phyloP scores from a whole-genome alignment of 1,140 invertebrate genomes.

The Papilio aristodemus region DNA sequence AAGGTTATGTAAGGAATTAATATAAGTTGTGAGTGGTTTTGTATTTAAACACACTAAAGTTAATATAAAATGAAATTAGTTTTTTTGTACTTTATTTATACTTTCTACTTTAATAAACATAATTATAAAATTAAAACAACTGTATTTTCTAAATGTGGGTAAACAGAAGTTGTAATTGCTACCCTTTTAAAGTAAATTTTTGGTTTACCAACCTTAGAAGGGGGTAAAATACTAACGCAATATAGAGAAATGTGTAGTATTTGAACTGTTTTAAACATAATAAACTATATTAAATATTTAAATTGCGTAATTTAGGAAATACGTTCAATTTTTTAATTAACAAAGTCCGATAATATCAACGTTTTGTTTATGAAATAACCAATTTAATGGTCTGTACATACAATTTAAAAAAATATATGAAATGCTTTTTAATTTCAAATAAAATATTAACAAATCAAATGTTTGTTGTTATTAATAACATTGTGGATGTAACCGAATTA shows the following conservation, averaged over 20 bases:
- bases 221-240: too few species aligned
- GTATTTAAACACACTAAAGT: slow-evolving; percentile 26
- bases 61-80: neutral
- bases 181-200: too few species aligned
- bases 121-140: neutral
- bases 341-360: too few species aligned
- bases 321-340: too few species aligned
- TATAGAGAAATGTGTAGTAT: too few species aligned
- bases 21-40: slow-evolving; percentile 21
- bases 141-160: neutral
- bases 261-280: too few species aligned
- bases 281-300: too few species aligned
- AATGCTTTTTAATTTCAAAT: slow-evolving; percentile 28
- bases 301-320: too few species aligned
- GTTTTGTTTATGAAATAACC: neutral
- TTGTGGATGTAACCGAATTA: too few species aligned
- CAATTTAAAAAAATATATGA: neutral
- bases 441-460: slow-evolving; percentile 7
- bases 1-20: slow-evolving; percentile 35
- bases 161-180: too few species aligned
- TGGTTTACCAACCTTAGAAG: too few species aligned
- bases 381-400: neutral
- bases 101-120: neutral
- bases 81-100: neutral
- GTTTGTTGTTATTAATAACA: neutral